These are phyloP conservation scores for Onchidella celtica DNA, from an alignment of 2,888 invertebrate species.

Conservation along the genomic window DNA sequence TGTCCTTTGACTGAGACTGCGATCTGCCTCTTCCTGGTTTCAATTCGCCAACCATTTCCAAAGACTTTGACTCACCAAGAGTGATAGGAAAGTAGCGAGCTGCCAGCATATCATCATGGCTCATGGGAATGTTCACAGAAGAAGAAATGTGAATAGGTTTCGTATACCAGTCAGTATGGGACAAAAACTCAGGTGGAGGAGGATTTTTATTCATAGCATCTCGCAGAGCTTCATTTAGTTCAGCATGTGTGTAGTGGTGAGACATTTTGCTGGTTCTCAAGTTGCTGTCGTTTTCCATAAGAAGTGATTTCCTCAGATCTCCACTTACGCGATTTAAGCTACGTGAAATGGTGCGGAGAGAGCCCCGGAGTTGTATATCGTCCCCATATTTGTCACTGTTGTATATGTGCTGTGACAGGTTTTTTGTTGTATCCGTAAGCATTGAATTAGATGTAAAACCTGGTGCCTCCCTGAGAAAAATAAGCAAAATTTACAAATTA, in stretches of 20 bases:
- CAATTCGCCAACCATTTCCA: conserved; percentile 36
- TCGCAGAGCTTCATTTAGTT: conserved; percentile 18
- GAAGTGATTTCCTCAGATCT: conserved; percentile 41
- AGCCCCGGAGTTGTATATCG: conserved; percentile 46
- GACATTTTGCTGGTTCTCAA: background rate
- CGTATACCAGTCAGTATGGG: conserved; percentile 35
- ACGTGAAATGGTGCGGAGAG: conserved; percentile 42
- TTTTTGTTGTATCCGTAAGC: conserved; percentile 49
- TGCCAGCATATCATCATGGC: conserved; percentile 49
- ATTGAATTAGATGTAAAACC: conserved; percentile 49
- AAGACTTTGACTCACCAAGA: conserved; percentile 41
- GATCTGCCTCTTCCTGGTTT: conserved; percentile 34
- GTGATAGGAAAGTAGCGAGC: conserved; percentile 52
- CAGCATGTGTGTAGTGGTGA: background rate
- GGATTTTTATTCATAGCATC: conserved; percentile 27
- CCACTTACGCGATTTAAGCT: conserved; percentile 45
- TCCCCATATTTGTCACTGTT: conserved; percentile 48
- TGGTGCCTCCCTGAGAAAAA: conserved; percentile 40
- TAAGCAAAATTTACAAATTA: background rate
- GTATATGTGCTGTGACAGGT: conserved; percentile 48
- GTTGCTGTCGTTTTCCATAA: conserved; percentile 37
- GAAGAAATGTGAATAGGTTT: conserved; percentile 31
- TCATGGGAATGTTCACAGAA: conserved; percentile 46
- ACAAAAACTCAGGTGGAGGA: background rate
- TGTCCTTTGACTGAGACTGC: background rate